Evolutionary conservation across 2,797 vertebrate genomes (phyloP).

Genomic region (Odontamblyopus rebecca): DNA sequence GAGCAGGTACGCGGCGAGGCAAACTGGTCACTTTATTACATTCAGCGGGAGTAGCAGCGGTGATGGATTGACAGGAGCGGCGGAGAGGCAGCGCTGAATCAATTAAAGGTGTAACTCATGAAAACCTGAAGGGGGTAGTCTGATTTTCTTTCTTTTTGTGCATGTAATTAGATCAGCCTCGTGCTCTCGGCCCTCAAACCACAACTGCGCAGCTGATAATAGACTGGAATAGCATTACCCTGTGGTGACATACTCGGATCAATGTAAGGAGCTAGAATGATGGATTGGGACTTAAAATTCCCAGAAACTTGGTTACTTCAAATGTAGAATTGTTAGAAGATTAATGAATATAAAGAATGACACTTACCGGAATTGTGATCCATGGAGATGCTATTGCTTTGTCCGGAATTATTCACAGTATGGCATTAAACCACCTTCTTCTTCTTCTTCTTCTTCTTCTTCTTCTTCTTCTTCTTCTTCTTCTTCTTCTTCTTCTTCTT

Average conservation of each 20-base stretch:
- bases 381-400: too few species aligned
- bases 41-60: conserved; percentile 42
- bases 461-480: too few species aligned
- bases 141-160: conserved; percentile 8
- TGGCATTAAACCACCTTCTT: too few species aligned
- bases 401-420: too few species aligned
- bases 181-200: conserved; percentile 35
- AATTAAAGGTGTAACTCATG: conserved; percentile 70
- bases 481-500: too few species aligned
- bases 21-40: conserved; percentile 64
- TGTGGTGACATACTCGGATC: conserved; percentile 12
- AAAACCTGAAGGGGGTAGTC: conserved; percentile 36
- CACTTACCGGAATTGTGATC: too few species aligned
- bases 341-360: not conserved
- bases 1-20: conserved; percentile 50
- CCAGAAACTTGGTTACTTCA: not conserved
- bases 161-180: conserved; percentile 62
- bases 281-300: not conserved
- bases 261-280: not conserved
- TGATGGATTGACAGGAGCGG: conserved; percentile 76
- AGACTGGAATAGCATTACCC: conserved; percentile 43
- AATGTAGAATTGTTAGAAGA: too few species aligned
- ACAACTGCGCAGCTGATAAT: conserved; percentile 38
- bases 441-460: too few species aligned
- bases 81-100: conserved; percentile 74